Base-by-base conservation (phyloP, 2,113 vertebrate genomes). In the zebrafish (Danio rerio) region DNA sequence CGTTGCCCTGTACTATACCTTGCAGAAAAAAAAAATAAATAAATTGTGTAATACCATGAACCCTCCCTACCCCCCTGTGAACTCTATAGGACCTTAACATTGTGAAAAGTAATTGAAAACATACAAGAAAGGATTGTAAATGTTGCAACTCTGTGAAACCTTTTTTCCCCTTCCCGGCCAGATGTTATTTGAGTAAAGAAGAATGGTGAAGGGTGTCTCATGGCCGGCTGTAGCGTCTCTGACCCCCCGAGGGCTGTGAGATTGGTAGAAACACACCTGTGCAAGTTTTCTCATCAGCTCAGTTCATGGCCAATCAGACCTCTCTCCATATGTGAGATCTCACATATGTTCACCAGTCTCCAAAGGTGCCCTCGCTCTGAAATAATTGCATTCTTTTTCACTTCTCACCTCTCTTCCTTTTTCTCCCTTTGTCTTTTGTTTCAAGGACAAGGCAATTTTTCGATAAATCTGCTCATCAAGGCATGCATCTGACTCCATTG, bases 191-290 rank as follows among this genome's bases (percentile, higher is more conserved):
- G 66, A 45, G 66, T 63, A 69, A 65, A 12, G 58, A 47, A 49
- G 79, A 50, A 45, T 42, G 15, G 10, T 31, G 61, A 73, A 80
- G 63, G 50, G 70, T 71, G 52, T 68, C 42, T 70, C 45, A 61
- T 55, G 58, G n/a, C 50, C 7, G 15, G 50, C 15, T n/a, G 49
- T 11, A 21, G 50, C 21, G 50, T 84, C 66, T 75, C 21, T 45
- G 52, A 49, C 69, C 61, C 69, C 49, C 83, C 18, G 43, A 74
- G 56, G 61, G 4, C 12, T 74, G 59, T 66, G 69, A 72, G 62
- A 84, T 68, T 56, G 61, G 21, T 68, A 53, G 10, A 81, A 61
- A 18, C 71, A 70, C 83, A 84, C 78, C 53, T 76, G 66, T 80
- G 73, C 43, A 21, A 21, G 50, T 58, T 80, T 72, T 84, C 55